A percentile compares a stretch with the other conserved stretches of the same genome.
These are phyloP conservation scores for Neotragus pygmaeus DNA, from an alignment of 2,113 vertebrate species.

Conservation along the genomic window DNA sequence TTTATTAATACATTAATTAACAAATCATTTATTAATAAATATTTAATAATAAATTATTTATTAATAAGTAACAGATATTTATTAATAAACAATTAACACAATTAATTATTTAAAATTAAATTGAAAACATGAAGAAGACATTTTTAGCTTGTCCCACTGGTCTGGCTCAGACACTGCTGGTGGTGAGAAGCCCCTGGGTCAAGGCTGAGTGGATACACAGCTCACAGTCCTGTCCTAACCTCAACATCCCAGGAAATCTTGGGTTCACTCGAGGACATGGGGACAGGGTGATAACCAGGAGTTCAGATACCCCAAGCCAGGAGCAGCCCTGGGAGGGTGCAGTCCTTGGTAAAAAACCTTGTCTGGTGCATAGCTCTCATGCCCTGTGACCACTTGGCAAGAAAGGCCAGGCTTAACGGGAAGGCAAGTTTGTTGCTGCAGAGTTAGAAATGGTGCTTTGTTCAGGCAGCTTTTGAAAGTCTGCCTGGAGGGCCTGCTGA, in stretches of 20 bases:
- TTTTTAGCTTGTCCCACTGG: background rate
- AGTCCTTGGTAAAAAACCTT: background rate
- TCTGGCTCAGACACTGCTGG: background rate
- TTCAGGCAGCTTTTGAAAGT: background rate
- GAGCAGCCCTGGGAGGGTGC: background rate
- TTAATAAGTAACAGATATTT: background rate
- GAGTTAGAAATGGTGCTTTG: background rate
- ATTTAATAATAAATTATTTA: background rate
- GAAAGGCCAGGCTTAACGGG: background rate
- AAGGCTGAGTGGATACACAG: background rate
- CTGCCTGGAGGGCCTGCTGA: background rate
- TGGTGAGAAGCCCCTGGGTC: background rate
- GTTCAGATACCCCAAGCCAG: too few species aligned
- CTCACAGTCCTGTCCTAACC: background rate
- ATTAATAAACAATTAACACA: background rate
- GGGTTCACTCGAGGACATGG: background rate
- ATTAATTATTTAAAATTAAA: background rate
- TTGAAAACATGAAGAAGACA: background rate
- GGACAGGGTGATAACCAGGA: background rate
- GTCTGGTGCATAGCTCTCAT: background rate
- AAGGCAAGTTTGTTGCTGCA: background rate
- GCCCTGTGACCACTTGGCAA: background rate
- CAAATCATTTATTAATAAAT: background rate
- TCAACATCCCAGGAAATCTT: fast-evolving
- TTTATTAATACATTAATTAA: background rate